Conservation (phyloP, 2,888 invertebrate genomes). For the Pristionchus japonicus region DNA sequence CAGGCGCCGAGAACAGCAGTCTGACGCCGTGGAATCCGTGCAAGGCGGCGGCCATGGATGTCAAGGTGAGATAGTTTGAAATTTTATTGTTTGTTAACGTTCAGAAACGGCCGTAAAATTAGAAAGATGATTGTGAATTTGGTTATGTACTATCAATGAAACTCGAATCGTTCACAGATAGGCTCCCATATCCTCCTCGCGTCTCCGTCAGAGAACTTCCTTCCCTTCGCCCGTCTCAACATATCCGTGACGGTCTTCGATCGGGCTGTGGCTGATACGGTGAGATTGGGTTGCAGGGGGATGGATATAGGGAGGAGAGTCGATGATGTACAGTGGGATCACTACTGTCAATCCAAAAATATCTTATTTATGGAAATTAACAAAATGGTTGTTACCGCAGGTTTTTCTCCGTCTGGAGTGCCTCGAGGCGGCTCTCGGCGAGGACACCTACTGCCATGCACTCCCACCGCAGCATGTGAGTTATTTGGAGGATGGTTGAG, state of each 20-base stretch:
- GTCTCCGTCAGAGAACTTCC: background rate
- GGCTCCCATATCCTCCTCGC: background rate
- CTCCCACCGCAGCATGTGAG: slow-evolving; percentile 10
- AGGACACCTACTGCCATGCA: slow-evolving; percentile 66
- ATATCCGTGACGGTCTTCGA: slow-evolving; percentile 35
- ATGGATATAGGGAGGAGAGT: no score
- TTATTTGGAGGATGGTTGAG: no score
- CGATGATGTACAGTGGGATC: no score
- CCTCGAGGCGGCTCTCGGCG: slow-evolving; percentile 58
- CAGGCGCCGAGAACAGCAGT: slow-evolving; percentile 34
- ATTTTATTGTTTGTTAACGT: background rate
- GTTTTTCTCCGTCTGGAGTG: slow-evolving; percentile 63
- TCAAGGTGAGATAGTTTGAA: background rate
- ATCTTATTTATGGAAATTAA: background rate
- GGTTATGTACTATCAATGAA: background rate
- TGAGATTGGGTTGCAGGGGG: background rate
- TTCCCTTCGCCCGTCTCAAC: slow-evolving; percentile 38
- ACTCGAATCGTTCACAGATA: no score
- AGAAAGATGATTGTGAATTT: no score
- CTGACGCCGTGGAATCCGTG: slow-evolving; percentile 44
- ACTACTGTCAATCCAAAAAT: no score
- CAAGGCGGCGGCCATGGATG: slow-evolving; percentile 17
- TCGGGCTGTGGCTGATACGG: background rate
- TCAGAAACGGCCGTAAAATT: no score
- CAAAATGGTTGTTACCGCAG: background rate